phyloP scores from a whole-genome alignment of 2,113 vertebrate genomes.

The Pseudolaguvia tuberculata region DNA sequence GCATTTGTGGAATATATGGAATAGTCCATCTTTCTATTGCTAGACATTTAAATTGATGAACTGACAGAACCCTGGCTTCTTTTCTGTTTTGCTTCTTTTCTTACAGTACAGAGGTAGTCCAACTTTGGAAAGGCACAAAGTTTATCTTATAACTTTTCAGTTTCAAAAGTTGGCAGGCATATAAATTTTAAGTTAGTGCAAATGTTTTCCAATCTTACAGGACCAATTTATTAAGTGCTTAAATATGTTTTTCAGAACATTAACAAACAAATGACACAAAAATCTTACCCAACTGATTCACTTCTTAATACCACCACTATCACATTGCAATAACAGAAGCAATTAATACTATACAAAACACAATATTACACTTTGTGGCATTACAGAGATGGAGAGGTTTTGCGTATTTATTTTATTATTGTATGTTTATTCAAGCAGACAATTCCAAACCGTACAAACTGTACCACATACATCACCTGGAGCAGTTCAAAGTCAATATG shows the following conservation, averaged over 20 bases:
- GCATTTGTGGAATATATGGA: conserved; percentile 47
- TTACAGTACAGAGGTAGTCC: not conserved
- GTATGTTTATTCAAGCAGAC: too few species aligned
- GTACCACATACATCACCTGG: too few species aligned
- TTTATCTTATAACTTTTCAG: not conserved
- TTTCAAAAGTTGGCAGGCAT: not conserved
- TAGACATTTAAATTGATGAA: conserved; percentile 54
- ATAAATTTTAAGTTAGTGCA: not conserved
- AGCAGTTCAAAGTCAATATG: too few species aligned
- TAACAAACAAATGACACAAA: not conserved
- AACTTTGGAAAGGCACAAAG: not conserved
- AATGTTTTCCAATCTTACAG: not conserved
- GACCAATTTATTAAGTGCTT: not conserved
- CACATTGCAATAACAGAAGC: too few species aligned
- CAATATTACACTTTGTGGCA: too few species aligned
- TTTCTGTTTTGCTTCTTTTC: conserved; percentile 14
- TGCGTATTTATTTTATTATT: too few species aligned
- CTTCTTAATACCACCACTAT: too few species aligned
- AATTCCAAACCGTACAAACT: too few species aligned
- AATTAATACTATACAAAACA: too few species aligned
- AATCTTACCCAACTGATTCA: too few species aligned
- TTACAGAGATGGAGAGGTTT: too few species aligned
- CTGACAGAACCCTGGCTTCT: conserved; percentile 40
- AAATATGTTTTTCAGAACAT: not conserved
- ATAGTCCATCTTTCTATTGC: conserved; percentile 46